A percentile compares a stretch with the other conserved stretches of the same genome.
Conservation (phyloP, 2,113 vertebrate genomes). For the Macrotis lagotis region DNA sequence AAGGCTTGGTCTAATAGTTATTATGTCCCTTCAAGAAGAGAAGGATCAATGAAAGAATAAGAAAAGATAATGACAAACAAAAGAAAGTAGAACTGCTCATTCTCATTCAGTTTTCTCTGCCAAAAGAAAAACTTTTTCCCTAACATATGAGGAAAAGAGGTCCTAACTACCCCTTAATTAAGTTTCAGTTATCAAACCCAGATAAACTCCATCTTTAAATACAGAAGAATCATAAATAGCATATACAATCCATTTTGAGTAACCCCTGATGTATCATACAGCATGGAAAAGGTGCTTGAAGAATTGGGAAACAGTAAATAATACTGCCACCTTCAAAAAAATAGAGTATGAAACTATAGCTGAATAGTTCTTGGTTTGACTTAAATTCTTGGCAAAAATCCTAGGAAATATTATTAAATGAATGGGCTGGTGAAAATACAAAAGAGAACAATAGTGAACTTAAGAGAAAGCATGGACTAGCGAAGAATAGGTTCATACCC, state of each 20-base stretch:
- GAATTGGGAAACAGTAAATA: not conserved
- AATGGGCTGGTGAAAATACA: not conserved
- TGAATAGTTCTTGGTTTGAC: not conserved
- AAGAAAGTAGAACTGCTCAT: not conserved
- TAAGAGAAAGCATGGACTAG: not conserved
- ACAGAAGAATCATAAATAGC: not conserved
- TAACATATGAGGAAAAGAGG: not conserved
- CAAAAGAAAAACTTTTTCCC: not conserved
- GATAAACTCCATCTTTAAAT: not conserved
- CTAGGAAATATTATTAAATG: not conserved
- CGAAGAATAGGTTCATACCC: too few relatives aligned
- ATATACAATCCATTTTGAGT: not conserved
- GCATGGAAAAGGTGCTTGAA: not conserved
- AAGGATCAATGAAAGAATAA: not conserved
- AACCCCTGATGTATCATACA: not conserved
- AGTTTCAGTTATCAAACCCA: not conserved
- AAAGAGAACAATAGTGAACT: not conserved
- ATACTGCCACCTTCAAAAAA: not conserved
- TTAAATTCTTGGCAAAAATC: not conserved
- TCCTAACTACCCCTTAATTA: not conserved
- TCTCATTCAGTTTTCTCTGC: not conserved
- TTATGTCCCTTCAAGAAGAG: not conserved
- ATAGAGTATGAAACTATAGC: too few relatives aligned
- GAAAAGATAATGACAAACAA: not conserved
- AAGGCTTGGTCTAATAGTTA: not conserved